A percentile compares a stretch with the other conserved stretches of the same genome.
Evolutionary conservation across 1,140 invertebrate species (phyloP).

Genomic region (Lysiphlebus fabarum): DNA sequence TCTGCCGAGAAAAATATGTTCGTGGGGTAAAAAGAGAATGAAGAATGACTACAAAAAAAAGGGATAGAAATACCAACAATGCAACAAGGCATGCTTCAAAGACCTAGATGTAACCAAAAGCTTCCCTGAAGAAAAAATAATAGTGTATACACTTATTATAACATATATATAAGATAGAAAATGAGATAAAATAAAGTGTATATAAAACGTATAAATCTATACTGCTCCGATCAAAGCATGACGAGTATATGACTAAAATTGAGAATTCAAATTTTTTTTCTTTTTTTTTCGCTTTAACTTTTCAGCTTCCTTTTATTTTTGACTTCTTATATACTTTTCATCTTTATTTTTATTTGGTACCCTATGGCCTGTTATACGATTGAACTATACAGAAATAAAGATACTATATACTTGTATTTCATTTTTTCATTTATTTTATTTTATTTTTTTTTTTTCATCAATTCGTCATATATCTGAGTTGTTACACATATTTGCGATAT

Average conservation of each 20-base stretch:
- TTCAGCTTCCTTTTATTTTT: too few species aligned
- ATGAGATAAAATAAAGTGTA: conserved; percentile 15
- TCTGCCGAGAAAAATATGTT: not conserved
- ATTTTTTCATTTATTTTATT: too few species aligned
- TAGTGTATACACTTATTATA: not conserved
- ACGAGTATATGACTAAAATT: conserved; percentile 34
- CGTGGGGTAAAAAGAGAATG: not conserved
- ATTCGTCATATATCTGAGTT: too few species aligned
- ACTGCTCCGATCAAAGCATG: conserved; percentile 44
- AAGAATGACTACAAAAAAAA: not conserved
- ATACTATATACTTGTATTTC: too few species aligned
- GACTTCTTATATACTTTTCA: not conserved
- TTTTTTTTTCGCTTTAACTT: conserved; percentile 1
- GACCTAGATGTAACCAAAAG: conserved; percentile 11
- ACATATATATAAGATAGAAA: not conserved
- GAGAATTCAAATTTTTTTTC: conserved; percentile 29
- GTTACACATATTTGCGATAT: too few species aligned
- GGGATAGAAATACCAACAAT: conserved; percentile 32
- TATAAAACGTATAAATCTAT: conserved; percentile 40
- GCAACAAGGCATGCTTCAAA: conserved; percentile 37
- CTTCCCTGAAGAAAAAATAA: not conserved
- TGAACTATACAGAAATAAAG: too few species aligned
- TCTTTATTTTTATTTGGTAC: not conserved
- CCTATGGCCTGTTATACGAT: not conserved
- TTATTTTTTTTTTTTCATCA: too few species aligned